phyloP scores from a whole-genome alignment of 1,140 invertebrate species.

The Hypothenemus hampei region DNA sequence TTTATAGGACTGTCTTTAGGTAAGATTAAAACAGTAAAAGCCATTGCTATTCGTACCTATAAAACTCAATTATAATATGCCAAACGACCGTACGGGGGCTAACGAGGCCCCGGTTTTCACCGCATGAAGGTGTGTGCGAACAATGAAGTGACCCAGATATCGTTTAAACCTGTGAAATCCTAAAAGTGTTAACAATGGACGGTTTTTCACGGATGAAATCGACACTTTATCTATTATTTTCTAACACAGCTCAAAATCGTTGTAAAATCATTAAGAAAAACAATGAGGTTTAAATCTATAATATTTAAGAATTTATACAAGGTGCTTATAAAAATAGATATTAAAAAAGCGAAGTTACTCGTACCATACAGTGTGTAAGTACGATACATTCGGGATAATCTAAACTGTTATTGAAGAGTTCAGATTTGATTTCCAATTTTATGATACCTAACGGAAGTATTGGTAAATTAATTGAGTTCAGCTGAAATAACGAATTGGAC shows the following conservation, averaged over 20 bases:
- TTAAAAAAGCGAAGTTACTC: background rate
- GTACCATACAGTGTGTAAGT: background rate
- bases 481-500: no score
- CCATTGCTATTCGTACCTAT: background rate
- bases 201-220: background rate
- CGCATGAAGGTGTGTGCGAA: slow-evolving; percentile 1
- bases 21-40: slow-evolving; percentile 8
- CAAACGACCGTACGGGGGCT: background rate
- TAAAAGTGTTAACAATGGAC: background rate
- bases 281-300: background rate
- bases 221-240: background rate
- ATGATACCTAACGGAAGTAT: no score
- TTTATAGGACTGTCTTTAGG: slow-evolving; percentile 44
- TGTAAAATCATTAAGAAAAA: no score
- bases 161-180: slow-evolving; percentile 1
- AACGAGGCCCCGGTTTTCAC: no score
- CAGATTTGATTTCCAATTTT: no score
- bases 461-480: no score
- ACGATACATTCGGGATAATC: background rate
- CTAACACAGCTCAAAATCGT: background rate
- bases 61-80: slow-evolving; percentile 12
- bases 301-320: background rate
- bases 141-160: slow-evolving; percentile 10
- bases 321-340: background rate
- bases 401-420: no score